Percentiles rank a stretch among this genome's conserved stretches.
Evolutionary conservation across 2,113 vertebrate genomes (phyloP).

Genomic region (Pachycephala philippinensis): DNA sequence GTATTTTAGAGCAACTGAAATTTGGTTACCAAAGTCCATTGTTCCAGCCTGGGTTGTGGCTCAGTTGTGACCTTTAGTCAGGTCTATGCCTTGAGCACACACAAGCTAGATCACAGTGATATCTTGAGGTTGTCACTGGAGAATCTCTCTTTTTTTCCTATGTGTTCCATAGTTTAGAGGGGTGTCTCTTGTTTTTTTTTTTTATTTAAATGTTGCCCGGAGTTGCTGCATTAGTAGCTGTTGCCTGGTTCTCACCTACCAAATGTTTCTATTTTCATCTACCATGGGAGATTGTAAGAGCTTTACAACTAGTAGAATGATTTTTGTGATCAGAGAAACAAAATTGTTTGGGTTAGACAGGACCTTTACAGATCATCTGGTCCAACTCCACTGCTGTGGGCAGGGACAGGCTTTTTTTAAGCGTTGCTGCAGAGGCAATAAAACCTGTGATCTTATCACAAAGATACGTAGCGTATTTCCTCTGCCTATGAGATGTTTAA

Average conservation of each 20-base stretch:
- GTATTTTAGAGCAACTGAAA: neutral
- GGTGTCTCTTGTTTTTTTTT: neutral
- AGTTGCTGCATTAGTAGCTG: neutral
- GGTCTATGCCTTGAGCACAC: neutral
- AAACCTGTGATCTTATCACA: neutral
- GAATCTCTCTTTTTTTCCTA: neutral
- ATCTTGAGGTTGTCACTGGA: neutral
- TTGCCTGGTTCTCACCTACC: neutral
- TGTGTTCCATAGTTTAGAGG: neutral
- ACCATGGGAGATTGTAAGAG: neutral
- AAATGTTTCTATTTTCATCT: neutral
- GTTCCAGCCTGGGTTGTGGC: neutral
- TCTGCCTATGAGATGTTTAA: neutral
- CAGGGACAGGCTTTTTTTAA: neutral
- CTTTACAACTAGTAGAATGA: neutral
- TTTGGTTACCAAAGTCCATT: neutral
- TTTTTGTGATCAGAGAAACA: neutral
- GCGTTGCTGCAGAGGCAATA: neutral
- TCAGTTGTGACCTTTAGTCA: neutral
- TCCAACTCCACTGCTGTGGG: neutral
- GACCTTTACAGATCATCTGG: neutral
- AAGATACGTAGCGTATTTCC: neutral
- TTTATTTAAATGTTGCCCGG: neutral
- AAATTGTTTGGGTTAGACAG: neutral
- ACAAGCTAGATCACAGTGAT: neutral